Evolutionary conservation across 2,113 vertebrate genomes (phyloP).

Genomic region (Rhipidura dahli): DNA sequence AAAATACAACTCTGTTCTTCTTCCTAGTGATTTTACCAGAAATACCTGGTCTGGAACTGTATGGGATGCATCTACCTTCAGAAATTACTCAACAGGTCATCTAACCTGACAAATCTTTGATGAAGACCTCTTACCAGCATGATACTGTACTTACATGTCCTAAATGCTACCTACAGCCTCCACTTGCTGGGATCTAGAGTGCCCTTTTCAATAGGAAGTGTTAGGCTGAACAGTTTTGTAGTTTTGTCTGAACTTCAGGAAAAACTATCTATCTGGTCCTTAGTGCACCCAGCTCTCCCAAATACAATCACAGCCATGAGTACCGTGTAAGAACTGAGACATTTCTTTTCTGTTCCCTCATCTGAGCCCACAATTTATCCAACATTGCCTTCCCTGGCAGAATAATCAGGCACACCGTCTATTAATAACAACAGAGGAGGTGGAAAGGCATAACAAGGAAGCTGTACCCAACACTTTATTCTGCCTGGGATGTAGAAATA

Average conservation of each 20-base stretch:
- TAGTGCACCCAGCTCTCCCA: not conserved
- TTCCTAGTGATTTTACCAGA: not conserved
- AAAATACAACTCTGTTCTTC: not conserved
- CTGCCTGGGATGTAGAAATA: constrained; percentile 14
- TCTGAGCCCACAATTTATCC: not conserved
- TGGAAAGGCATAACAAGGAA: not conserved
- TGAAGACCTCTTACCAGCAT: not conserved
- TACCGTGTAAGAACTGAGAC: not conserved
- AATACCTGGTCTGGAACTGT: not conserved
- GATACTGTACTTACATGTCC: not conserved
- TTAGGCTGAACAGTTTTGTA: not conserved
- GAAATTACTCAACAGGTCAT: not conserved
- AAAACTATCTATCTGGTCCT: not conserved
- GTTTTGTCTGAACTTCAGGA: not conserved
- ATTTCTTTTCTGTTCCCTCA: not conserved
- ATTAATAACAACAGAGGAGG: constrained; percentile 26
- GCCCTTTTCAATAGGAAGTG: not conserved
- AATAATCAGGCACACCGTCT: not conserved
- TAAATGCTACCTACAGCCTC: not conserved
- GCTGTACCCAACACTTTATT: not conserved
- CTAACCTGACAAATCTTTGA: not conserved
- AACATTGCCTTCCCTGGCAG: not conserved
- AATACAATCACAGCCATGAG: not conserved
- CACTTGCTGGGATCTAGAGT: not conserved
- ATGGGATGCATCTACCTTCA: not conserved